These are phyloP conservation scores for Amiota mariae DNA, from an alignment of 2,888 invertebrate species.

Conservation along the genomic window DNA sequence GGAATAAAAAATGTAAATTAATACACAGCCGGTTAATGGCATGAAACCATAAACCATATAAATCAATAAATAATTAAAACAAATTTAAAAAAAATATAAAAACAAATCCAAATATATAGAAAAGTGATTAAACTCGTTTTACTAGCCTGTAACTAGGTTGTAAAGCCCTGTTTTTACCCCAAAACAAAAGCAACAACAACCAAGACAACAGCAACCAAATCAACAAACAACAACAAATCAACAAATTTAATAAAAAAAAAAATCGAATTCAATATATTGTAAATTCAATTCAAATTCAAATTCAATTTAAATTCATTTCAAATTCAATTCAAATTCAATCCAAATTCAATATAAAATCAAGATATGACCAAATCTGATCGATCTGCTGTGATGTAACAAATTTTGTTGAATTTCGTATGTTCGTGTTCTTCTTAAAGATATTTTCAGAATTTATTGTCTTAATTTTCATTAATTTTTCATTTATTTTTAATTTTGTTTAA, in stretches of 20 bases:
- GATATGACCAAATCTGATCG: too few species aligned
- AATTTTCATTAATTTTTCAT: too few species aligned
- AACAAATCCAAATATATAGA: background rate
- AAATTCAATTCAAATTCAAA: too few species aligned
- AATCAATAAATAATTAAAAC: constrained; percentile 27
- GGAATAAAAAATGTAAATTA: constrained; percentile 20
- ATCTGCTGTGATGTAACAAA: too few species aligned
- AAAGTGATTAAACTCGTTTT: constrained; percentile 71
- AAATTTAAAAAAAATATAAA: constrained; percentile 26
- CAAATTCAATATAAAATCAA: too few species aligned
- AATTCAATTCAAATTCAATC: too few species aligned
- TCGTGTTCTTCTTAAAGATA: constrained; percentile 49
- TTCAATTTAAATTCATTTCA: too few species aligned
- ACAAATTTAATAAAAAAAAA: background rate
- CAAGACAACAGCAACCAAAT: constrained; percentile 41
- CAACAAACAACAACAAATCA: too few species aligned
- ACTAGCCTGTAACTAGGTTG: constrained; percentile 74
- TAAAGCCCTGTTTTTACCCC: constrained; percentile 72
- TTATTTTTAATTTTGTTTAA: too few species aligned
- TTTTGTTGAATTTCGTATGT: constrained; percentile 71
- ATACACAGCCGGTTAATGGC: constrained; percentile 27
- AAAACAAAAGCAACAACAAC: constrained; percentile 42
- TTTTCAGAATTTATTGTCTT: too few species aligned
- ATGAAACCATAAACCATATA: constrained; percentile 36
- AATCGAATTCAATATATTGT: background rate